phyloP scores from a whole-genome alignment of 2,888 invertebrate genomes.

The Apamea epomidion region DNA sequence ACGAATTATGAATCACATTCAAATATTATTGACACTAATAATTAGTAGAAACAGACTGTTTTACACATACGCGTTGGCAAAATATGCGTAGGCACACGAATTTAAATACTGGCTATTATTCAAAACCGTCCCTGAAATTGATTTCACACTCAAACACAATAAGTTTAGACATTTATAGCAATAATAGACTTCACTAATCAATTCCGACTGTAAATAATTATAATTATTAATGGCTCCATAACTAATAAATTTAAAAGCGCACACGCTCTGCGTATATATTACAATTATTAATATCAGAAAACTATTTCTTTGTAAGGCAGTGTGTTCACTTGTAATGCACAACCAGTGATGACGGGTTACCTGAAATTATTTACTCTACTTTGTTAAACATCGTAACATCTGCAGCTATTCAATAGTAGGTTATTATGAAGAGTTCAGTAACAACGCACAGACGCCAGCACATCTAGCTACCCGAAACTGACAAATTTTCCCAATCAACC shows the following conservation, averaged over 20 bases:
- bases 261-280: conserved; percentile 28
- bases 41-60: not conserved
- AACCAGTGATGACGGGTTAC: not conserved
- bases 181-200: conserved; percentile 36
- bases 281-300: conserved; percentile 24
- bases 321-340: conserved; percentile 15
- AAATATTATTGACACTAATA: not conserved
- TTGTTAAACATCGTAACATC: not conserved
- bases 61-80: not conserved
- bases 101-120: conserved; percentile 21
- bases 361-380: not conserved
- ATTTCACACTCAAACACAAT: conserved; percentile 35
- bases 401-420: too few relatives aligned
- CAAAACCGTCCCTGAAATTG: conserved; percentile 29
- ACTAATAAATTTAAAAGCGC: conserved; percentile 45
- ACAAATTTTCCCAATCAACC: too few relatives aligned
- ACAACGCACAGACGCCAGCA: not conserved
- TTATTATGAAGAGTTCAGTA: not conserved
- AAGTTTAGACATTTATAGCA: conserved; percentile 2
- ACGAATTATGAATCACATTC: not conserved
- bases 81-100: not conserved
- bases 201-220: conserved; percentile 27
- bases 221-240: conserved; percentile 42
- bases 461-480: too few relatives aligned
- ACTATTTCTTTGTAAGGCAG: conserved; percentile 36